phyloP scores from a whole-genome alignment of 2,113 vertebrate species.

The Cyprinodon variegatus region DNA sequence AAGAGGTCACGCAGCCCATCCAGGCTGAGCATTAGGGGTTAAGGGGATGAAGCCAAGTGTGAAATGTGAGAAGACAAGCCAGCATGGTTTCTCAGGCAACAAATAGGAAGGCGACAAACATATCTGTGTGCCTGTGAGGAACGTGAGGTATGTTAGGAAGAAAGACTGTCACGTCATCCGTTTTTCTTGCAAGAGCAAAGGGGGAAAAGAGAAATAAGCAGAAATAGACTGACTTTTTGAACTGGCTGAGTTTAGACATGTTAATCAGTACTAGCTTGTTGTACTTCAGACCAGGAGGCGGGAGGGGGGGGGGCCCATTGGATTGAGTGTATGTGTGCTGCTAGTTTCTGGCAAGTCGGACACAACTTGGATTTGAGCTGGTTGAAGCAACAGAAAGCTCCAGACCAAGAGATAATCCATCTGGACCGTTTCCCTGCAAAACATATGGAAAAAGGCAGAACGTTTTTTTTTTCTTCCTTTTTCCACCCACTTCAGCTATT shows the following conservation, averaged over 20 bases:
- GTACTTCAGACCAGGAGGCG: slow-evolving; percentile 62
- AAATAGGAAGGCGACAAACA: slow-evolving; percentile 75
- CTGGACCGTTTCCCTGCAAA: slow-evolving; percentile 73
- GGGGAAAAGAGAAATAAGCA: slow-evolving; percentile 44
- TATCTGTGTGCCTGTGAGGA: slow-evolving; percentile 57
- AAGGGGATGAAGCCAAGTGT: slow-evolving; percentile 79
- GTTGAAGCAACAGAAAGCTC: slow-evolving; percentile 60
- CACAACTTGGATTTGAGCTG: slow-evolving; percentile 58
- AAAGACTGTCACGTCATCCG: slow-evolving; percentile 42
- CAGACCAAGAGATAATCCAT: slow-evolving; percentile 73
- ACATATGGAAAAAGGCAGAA: slow-evolving; percentile 74
- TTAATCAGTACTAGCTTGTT: slow-evolving; percentile 76
- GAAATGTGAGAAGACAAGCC: slow-evolving; percentile 80
- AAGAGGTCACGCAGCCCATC: slow-evolving; percentile 67
- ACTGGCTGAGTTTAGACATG: slow-evolving; percentile 68
- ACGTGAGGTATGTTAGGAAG: slow-evolving; percentile 59
- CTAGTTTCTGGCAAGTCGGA: slow-evolving; percentile 58
- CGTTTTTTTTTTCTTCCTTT: slow-evolving; percentile 47
- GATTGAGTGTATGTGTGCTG: slow-evolving; percentile 29
- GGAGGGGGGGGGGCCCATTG: slow-evolving; percentile 30
- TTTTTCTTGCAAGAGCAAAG: slow-evolving; percentile 48
- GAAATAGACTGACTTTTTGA: slow-evolving; percentile 60
- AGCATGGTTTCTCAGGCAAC: slow-evolving; percentile 79
- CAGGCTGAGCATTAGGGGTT: slow-evolving; percentile 64
- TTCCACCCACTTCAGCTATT: slow-evolving; percentile 74